phyloP scores from a whole-genome alignment of 2,888 invertebrate species.

The Polydrusus cervinus region DNA sequence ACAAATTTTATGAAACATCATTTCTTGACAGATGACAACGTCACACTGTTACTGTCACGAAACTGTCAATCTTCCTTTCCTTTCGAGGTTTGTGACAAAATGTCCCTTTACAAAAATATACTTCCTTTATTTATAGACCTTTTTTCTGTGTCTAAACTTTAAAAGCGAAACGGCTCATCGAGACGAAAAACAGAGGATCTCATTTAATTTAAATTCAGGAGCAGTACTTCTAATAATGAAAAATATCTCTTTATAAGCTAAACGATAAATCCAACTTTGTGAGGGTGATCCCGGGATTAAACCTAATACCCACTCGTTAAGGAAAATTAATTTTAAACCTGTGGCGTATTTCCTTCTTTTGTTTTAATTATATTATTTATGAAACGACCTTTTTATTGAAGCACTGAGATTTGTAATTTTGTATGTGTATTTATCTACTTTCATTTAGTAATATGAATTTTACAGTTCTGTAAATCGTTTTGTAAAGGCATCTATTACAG shows the following conservation, averaged over 20 bases:
- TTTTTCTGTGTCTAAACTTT: neutral
- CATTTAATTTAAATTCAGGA: slow-evolving; percentile 41
- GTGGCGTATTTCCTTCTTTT: slow-evolving; percentile 19
- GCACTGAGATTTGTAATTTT: neutral
- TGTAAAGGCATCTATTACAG: too few species aligned
- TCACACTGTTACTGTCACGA: too few species aligned
- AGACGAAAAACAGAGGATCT: slow-evolving; percentile 2
- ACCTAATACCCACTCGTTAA: slow-evolving; percentile 39
- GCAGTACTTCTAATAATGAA: slow-evolving; percentile 40
- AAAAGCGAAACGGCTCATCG: neutral
- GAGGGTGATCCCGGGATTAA: slow-evolving; percentile 42
- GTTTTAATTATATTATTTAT: slow-evolving; percentile 34
- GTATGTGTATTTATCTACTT: too few species aligned
- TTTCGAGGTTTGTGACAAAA: too few species aligned
- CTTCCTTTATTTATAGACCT: too few species aligned
- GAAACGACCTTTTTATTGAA: neutral
- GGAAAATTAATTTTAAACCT: slow-evolving; percentile 46
- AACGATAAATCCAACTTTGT: slow-evolving; percentile 45
- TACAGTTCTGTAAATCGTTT: too few species aligned
- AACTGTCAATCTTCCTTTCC: too few species aligned
- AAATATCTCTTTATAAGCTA: slow-evolving; percentile 46
- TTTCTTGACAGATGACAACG: too few species aligned
- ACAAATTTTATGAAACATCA: too few species aligned
- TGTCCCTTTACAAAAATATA: too few species aligned
- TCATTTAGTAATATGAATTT: too few species aligned